Evolutionary conservation across 2,888 invertebrate species (phyloP).

Genomic region (Chydorus sphaericus): DNA sequence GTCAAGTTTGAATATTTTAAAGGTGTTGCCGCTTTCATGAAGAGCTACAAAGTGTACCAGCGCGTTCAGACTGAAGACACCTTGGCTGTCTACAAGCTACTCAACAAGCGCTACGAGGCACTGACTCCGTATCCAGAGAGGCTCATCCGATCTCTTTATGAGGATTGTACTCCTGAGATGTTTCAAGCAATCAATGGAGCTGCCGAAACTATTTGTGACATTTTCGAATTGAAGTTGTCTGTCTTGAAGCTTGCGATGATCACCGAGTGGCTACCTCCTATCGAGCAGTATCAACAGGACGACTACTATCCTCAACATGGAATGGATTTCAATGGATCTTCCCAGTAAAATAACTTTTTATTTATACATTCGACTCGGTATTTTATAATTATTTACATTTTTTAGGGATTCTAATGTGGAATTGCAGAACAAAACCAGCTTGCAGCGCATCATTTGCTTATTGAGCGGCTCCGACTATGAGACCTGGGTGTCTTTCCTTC

Average conservation of each 20-base stretch:
- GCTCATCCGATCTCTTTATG: neutral
- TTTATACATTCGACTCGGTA: neutral
- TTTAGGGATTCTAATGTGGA: neutral
- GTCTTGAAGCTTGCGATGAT: neutral
- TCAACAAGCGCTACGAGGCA: neutral
- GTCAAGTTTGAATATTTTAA: neutral
- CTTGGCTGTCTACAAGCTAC: neutral
- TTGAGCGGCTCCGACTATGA: neutral
- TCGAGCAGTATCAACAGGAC: neutral
- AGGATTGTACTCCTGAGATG: neutral
- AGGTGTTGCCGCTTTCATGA: neutral
- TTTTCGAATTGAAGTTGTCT: neutral
- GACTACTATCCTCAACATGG: neutral
- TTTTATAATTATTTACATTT: too few relatives aligned
- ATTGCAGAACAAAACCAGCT: neutral
- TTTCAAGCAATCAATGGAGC: neutral
- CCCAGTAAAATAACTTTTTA: neutral
- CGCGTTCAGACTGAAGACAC: neutral
- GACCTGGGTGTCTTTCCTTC: neutral
- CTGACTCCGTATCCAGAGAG: neutral
- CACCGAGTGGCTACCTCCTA: neutral
- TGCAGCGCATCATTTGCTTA: slow-evolving; percentile 4
- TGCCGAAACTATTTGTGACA: neutral
- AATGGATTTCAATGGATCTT: neutral
- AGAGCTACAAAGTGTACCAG: neutral